A percentile compares a stretch with the other conserved stretches of the same genome.
phyloP scores from a whole-genome alignment of 1,140 invertebrate species.

The Saxidomus purpurata region DNA sequence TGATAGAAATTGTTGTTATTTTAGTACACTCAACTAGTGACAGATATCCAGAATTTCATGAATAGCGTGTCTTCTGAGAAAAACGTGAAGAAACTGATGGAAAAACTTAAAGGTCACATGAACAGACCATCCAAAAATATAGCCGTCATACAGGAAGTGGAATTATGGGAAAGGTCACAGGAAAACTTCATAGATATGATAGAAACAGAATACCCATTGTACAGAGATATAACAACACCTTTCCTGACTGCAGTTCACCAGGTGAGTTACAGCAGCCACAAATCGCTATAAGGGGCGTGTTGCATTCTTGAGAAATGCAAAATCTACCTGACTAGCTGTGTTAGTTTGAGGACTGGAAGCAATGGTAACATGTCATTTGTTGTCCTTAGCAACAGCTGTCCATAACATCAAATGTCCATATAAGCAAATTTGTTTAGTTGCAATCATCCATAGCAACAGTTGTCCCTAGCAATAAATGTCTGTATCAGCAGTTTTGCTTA shows the following conservation, averaged over 20 bases:
- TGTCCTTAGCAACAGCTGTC: too few relatives aligned
- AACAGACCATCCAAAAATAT: not conserved
- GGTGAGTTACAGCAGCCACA: slow-evolving; percentile 66
- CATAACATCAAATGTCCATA: too few relatives aligned
- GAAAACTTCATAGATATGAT: slow-evolving; percentile 76
- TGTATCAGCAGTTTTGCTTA: too few relatives aligned
- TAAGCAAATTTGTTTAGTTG: too few relatives aligned
- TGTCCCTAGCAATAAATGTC: too few relatives aligned
- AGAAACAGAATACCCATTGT: slow-evolving; percentile 73
- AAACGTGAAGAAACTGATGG: slow-evolving; percentile 70
- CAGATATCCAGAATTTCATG: slow-evolving; percentile 76
- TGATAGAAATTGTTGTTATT: too few relatives aligned
- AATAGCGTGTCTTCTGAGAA: slow-evolving; percentile 69
- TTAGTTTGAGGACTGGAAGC: too few relatives aligned
- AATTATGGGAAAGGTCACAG: slow-evolving; percentile 78
- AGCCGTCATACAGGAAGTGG: slow-evolving; percentile 55
- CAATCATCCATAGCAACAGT: too few relatives aligned
- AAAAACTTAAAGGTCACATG: slow-evolving; percentile 64
- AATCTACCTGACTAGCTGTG: too few relatives aligned
- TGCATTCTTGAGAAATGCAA: too few relatives aligned
- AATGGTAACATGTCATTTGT: too few relatives aligned
- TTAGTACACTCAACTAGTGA: slow-evolving; percentile 74
- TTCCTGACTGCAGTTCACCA: slow-evolving; percentile 76
- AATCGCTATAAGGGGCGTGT: too few relatives aligned
- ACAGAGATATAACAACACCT: slow-evolving; percentile 81